Percentiles rank a stretch among this genome's conserved stretches.
phyloP scores from a whole-genome alignment of 2,888 invertebrate species.

The Phymatocera aterrima region DNA sequence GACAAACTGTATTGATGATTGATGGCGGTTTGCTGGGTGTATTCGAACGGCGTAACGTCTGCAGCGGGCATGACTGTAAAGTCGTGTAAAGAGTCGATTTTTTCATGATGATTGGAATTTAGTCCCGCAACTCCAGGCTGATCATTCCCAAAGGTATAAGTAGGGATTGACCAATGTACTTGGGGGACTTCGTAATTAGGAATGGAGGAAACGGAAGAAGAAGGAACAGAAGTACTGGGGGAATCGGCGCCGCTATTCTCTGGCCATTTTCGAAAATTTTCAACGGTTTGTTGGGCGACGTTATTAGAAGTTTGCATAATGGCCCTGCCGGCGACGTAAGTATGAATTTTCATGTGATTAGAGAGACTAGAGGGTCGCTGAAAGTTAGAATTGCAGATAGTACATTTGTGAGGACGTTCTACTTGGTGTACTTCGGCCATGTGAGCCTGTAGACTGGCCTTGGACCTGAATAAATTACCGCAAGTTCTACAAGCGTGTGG shows the following conservation, averaged over 20 bases:
- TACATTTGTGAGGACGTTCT: slow-evolving; percentile 70
- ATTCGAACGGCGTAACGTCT: slow-evolving; percentile 68
- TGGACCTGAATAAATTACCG: slow-evolving; percentile 71
- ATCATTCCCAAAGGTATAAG: slow-evolving; percentile 63
- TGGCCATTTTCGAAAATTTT: slow-evolving; percentile 61
- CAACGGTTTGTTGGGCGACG: slow-evolving; percentile 50
- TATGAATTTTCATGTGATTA: slow-evolving; percentile 77
- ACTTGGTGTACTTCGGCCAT: slow-evolving; percentile 67
- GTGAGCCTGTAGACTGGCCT: slow-evolving; percentile 70
- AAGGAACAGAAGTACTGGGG: slow-evolving; percentile 55
- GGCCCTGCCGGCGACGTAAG: slow-evolving; percentile 73
- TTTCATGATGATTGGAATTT: slow-evolving; percentile 57
- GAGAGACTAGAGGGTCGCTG: slow-evolving; percentile 75
- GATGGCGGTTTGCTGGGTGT: slow-evolving; percentile 57
- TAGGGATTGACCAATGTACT: slow-evolving; percentile 67
- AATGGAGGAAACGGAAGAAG: slow-evolving; percentile 58
- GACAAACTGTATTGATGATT: slow-evolving; percentile 64
- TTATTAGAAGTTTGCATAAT: slow-evolving; percentile 60
- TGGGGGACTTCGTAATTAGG: slow-evolving; percentile 64
- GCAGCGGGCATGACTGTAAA: slow-evolving; percentile 69
- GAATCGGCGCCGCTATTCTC: slow-evolving; percentile 58
- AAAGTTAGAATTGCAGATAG: slow-evolving; percentile 74
- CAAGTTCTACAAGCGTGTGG: slow-evolving; percentile 74
- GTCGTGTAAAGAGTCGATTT: slow-evolving; percentile 66
- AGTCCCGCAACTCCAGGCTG: slow-evolving; percentile 55